phyloP scores from a whole-genome alignment of 2,113 vertebrate species.

The Entosphenus tridentatus region DNA sequence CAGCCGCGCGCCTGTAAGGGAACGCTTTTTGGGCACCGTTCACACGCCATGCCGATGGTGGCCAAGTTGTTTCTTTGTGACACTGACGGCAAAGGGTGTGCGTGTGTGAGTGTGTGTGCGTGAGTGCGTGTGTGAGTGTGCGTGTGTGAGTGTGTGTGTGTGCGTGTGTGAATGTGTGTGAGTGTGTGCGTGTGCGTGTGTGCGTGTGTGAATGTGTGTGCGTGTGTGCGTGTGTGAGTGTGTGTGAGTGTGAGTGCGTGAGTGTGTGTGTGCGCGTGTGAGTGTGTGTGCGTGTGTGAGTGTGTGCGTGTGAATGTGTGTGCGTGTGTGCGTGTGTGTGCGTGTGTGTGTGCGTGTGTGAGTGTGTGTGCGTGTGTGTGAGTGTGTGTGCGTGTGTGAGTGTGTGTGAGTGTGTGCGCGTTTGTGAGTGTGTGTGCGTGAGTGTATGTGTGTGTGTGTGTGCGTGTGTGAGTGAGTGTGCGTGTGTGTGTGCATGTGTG shows the following conservation, averaged over 20 bases:
- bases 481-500: not conserved
- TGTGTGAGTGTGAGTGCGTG: not conserved
- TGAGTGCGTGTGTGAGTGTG: not conserved
- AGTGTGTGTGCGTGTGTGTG: not conserved
- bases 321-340: not conserved
- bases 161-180: not conserved
- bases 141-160: not conserved
- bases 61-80: too few species aligned
- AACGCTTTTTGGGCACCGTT: too few species aligned
- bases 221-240: not conserved
- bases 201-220: not conserved
- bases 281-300: not conserved
- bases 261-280: not conserved
- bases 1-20: too few species aligned
- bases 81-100: not conserved
- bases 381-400: not conserved
- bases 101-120: not conserved
- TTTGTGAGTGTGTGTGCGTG: not conserved
- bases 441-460: not conserved
- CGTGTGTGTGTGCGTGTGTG: not conserved
- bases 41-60: too few species aligned
- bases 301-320: not conserved
- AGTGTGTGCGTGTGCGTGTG: not conserved
- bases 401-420: not conserved
- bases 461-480: not conserved